A percentile compares a stretch with the other conserved stretches of the same genome.
These are phyloP conservation scores for Carcharodon carcharias DNA, from an alignment of 2,797 vertebrate species.

Conservation along the genomic window DNA sequence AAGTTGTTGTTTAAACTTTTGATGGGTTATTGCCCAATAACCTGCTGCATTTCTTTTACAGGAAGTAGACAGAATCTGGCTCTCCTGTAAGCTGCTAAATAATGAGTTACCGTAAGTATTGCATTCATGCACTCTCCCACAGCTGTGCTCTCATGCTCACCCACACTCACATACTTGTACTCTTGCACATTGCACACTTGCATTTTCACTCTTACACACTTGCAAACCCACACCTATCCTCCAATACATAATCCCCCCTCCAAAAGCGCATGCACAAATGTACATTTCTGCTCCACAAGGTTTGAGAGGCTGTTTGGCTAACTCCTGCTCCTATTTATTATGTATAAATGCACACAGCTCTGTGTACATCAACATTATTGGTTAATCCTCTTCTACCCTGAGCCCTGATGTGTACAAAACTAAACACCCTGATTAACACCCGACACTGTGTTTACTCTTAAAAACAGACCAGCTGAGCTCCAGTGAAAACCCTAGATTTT, in stretches of 20 bases:
- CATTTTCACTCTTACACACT: too few relatives aligned
- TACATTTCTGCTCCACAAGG: background rate
- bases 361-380: too few relatives aligned
- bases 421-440: background rate
- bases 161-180: background rate
- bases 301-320: too few relatives aligned
- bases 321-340: background rate
- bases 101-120: constrained; percentile 83
- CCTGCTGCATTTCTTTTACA: constrained; percentile 52
- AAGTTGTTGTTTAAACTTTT: background rate
- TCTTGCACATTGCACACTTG: too few relatives aligned
- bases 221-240: background rate
- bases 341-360: background rate
- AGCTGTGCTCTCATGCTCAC: background rate
- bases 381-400: too few relatives aligned
- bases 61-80: constrained; percentile 93
- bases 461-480: background rate
- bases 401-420: too few relatives aligned
- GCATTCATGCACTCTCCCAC: background rate
- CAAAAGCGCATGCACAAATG: too few relatives aligned
- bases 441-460: background rate
- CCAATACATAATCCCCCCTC: constrained; percentile 24
- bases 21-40: background rate
- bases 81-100: constrained; percentile 87
- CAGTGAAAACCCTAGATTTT: background rate